These are phyloP conservation scores for Callopanchax toddi DNA, from an alignment of 2,113 vertebrate genomes.

Conservation along the genomic window DNA sequence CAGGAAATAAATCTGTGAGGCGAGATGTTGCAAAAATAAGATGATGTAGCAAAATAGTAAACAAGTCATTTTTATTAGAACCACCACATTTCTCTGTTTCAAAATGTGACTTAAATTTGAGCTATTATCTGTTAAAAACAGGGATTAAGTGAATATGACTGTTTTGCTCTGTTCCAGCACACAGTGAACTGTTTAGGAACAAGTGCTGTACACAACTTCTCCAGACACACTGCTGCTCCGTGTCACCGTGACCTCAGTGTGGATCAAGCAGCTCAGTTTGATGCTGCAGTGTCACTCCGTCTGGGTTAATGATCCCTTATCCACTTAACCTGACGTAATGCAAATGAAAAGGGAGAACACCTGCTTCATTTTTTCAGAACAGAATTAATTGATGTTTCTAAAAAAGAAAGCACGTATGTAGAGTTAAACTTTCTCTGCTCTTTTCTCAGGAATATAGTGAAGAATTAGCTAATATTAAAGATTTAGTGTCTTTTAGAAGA, in stretches of 20 bases:
- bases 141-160: too few relatives aligned
- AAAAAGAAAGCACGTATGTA: not conserved
- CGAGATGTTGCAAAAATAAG: too few relatives aligned
- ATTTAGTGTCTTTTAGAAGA: not conserved
- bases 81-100: too few relatives aligned
- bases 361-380: not conserved
- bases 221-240: not conserved
- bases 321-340: conserved; percentile 12
- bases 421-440: not conserved
- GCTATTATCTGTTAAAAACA: too few relatives aligned
- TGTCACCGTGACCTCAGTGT: conserved; percentile 14
- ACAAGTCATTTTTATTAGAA: too few relatives aligned
- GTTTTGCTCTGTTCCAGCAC: not conserved
- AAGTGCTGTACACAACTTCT: not conserved
- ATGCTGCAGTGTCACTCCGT: conserved; percentile 7
- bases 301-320: conserved; percentile 2
- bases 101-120: too few relatives aligned
- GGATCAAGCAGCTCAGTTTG: not conserved
- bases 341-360: conserved; percentile 5
- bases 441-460: too few relatives aligned
- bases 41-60: too few relatives aligned
- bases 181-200: not conserved
- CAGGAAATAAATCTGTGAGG: too few relatives aligned
- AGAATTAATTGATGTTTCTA: not conserved
- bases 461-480: not conserved